These are phyloP conservation scores for Triplophysa tibetana DNA, from an alignment of 2,113 vertebrate genomes.

Conservation along the genomic window DNA sequence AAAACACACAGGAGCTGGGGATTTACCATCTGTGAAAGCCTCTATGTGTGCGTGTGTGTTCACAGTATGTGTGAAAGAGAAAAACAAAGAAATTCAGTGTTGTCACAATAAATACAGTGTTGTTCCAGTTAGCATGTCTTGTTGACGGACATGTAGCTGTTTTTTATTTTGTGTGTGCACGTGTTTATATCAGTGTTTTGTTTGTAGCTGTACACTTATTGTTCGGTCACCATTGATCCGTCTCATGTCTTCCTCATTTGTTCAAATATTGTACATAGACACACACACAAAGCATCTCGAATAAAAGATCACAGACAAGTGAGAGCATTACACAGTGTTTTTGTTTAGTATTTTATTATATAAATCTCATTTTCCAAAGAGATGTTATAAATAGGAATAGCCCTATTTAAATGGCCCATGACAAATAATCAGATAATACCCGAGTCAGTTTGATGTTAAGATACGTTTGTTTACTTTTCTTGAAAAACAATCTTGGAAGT, in stretches of 20 bases:
- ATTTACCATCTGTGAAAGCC: constrained; percentile 33
- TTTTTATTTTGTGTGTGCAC: constrained; percentile 23
- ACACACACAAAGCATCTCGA: constrained; percentile 20
- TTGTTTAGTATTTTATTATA: too few relatives aligned
- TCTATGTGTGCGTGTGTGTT: constrained; percentile 20
- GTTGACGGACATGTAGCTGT: constrained; percentile 33
- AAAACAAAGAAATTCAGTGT: constrained; percentile 12
- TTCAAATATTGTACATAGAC: background rate
- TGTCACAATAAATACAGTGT: constrained; percentile 38
- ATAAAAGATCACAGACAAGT: background rate
- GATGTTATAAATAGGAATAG: too few relatives aligned
- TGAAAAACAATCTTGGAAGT: too few relatives aligned
- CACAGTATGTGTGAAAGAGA: background rate
- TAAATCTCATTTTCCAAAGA: too few relatives aligned
- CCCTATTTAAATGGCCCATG: too few relatives aligned
- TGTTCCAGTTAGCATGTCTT: constrained; percentile 44
- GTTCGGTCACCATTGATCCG: background rate
- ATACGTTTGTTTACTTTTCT: too few relatives aligned
- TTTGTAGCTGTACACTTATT: constrained; percentile 20
- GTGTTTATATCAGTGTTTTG: constrained; percentile 15
- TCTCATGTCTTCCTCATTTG: background rate
- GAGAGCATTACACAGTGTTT: too few relatives aligned
- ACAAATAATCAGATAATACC: too few relatives aligned
- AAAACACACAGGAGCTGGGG: constrained; percentile 18
- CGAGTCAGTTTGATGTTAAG: too few relatives aligned